Evolutionary conservation across 2,113 vertebrate genomes (phyloP), one percentile per base, ranked within the genome.

Genomic region (Atlantisia rogersi): DNA sequence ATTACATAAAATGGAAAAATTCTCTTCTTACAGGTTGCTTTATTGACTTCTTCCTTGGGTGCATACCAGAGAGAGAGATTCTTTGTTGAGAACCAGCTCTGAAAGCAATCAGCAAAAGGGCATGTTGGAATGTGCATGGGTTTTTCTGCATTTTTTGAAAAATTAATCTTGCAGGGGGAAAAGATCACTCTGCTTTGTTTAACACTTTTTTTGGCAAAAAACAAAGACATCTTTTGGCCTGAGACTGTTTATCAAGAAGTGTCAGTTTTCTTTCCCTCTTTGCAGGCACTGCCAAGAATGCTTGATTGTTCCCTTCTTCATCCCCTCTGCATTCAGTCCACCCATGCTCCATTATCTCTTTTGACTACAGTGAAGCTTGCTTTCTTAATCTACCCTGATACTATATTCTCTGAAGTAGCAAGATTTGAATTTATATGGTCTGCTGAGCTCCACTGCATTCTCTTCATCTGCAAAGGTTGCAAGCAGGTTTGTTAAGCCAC

Each of bases 251-350:
- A 59, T 73, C n/a, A 76, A 63, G 26, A 68, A 73, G 7, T 15
- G 9, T 58, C 31, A 40, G 7, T 50, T 82, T 91, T 42, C 46
- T 50, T 44, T 85, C 71, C 46, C 12, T 6, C 10, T 84, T 81
- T 44, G 22, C 42, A 48, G n/a, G 39, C 4, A 12, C 26, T 86
- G 28, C 29, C 39, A 55, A 21, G 39, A 76, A 32, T 0, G 0
- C 37, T 59, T 53, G 55, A 37, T 71, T 73, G 12, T 50, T 93
- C 11, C 19, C 10, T 77, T 84, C 73, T 71, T 19, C 29, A 25
- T 63, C 28, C 6, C 9, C 2, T 55, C 70, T n/a, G 12, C 24
- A 37, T 67, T 76, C 28, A 28, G 13, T 56, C 26, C 32, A 25
- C 17, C 12, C 26, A 7, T 12, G n/a, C 19, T 83, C 35, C 35